Conservation (phyloP, 2,797 vertebrate genomes). For the Acrossocheilus wenchowensis region DNA sequence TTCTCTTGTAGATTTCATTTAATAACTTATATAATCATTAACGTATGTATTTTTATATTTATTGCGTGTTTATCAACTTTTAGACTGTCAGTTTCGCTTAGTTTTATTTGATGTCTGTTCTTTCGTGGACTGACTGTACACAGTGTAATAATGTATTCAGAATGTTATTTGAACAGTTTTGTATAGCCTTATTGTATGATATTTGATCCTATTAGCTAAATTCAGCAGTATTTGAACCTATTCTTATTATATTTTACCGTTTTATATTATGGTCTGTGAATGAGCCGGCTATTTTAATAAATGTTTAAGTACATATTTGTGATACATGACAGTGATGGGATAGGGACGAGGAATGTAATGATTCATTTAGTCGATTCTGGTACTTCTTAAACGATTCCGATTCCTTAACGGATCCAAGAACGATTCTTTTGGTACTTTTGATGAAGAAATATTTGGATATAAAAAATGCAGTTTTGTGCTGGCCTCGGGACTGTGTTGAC, state of each 20-base stretch:
- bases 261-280: background rate
- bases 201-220: background rate
- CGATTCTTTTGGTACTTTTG: background rate
- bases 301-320: background rate
- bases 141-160: background rate
- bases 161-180: background rate
- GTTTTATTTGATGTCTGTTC: background rate
- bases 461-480: background rate
- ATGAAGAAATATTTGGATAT: background rate
- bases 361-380: background rate
- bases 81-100: background rate
- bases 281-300: background rate
- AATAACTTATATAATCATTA: background rate
- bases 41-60: background rate
- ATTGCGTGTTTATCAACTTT: background rate
- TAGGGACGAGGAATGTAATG: background rate
- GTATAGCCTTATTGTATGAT: background rate
- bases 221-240: too few relatives aligned
- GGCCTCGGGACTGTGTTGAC: background rate
- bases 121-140: background rate
- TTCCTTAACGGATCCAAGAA: background rate
- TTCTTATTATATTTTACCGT: background rate
- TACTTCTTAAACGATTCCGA: constrained; percentile 3
- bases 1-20: background rate
- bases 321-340: background rate